These are phyloP conservation scores for Podarcis cretensis DNA, from an alignment of 2,113 vertebrate genomes.

Conservation along the genomic window DNA sequence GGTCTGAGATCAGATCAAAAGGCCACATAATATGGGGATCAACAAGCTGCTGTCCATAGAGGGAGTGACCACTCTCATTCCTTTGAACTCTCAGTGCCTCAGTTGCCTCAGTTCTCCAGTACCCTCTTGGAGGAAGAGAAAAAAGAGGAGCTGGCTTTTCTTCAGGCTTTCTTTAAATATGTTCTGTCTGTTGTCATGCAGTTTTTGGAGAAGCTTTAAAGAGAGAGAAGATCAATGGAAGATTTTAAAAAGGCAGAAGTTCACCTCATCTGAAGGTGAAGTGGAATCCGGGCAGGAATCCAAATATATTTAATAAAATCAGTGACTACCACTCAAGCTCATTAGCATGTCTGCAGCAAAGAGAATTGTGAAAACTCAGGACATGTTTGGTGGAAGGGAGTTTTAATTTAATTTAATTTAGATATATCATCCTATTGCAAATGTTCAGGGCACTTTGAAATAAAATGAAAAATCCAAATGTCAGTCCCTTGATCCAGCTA, in stretches of 20 bases:
- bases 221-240: constrained; percentile 67
- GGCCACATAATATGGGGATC: neutral
- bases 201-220: constrained; percentile 67
- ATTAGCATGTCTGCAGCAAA: constrained; percentile 45
- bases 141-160: constrained; percentile 45
- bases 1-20: neutral
- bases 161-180: constrained; percentile 47
- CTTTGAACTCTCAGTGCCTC: constrained; percentile 36
- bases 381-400: neutral
- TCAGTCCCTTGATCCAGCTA: neutral
- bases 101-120: constrained; percentile 46
- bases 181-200: constrained; percentile 55
- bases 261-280: constrained; percentile 75
- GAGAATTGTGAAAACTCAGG: neutral
- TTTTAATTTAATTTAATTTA: neutral
- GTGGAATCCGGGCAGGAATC: constrained; percentile 72
- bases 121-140: constrained; percentile 19
- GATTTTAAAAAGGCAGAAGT: constrained; percentile 63
- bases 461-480: constrained; percentile 18
- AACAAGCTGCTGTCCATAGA: neutral
- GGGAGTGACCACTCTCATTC: constrained; percentile 44
- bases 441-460: constrained; percentile 41
- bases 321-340: constrained; percentile 67
- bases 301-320: constrained; percentile 75
- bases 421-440: neutral